Conservation (phyloP, 2,797 vertebrate genomes). For the Ctenosaura bakeri region DNA sequence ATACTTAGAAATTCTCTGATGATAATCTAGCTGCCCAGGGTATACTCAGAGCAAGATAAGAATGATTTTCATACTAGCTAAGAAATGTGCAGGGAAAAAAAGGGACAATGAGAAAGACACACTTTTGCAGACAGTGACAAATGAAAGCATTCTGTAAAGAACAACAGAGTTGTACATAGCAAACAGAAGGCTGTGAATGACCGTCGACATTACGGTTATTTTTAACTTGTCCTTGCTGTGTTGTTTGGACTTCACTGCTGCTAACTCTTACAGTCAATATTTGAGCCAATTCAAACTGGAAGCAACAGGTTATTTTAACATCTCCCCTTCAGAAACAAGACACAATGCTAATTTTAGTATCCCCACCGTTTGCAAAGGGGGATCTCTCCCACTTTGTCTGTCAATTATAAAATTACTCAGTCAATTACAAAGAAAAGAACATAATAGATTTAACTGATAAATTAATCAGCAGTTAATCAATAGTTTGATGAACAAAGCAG, state of each 20-base stretch:
- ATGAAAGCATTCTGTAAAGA: neutral
- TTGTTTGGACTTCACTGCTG: neutral
- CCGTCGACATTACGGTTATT: conserved; percentile 6
- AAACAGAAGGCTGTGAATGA: conserved; percentile 36
- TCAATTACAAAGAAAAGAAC: neutral
- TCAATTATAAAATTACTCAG: neutral
- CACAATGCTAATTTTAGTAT: neutral
- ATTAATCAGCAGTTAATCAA: neutral
- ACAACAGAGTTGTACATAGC: neutral
- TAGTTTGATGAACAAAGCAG: neutral
- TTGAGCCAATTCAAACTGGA: conserved; percentile 4
- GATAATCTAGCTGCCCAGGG: conserved; percentile 29
- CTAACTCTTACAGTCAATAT: neutral
- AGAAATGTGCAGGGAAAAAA: conserved; percentile 13
- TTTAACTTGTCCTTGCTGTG: conserved; percentile 1
- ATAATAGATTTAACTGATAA: neutral
- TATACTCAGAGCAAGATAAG: conserved; percentile 40
- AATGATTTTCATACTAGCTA: conserved; percentile 26
- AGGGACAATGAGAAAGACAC: conserved; percentile 43
- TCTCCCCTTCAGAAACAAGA: neutral
- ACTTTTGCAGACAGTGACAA: conserved; percentile 41
- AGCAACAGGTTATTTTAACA: conserved; percentile 1
- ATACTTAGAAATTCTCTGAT: neutral
- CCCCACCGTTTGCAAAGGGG: neutral
- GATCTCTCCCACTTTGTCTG: neutral